Evolutionary conservation across 2,113 vertebrate genomes (phyloP).

Genomic region (Barnardius zonarius): DNA sequence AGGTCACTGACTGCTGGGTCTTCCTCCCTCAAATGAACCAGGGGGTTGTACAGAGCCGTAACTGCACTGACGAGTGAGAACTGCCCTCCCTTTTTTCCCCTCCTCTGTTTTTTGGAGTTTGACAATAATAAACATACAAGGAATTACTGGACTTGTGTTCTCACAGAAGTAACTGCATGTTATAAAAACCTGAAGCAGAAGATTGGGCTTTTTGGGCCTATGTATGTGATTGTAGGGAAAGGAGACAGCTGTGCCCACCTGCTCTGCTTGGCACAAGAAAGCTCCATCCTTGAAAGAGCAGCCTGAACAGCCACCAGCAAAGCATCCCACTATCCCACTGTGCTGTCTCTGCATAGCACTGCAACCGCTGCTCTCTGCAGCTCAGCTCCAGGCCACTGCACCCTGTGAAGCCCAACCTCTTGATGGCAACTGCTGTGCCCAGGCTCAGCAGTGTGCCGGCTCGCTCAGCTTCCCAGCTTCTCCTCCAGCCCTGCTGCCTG

Average conservation of each 20-base stretch:
- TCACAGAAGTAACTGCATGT: background rate
- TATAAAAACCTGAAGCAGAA: background rate
- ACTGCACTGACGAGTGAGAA: background rate
- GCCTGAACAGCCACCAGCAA: background rate
- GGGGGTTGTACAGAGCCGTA: background rate
- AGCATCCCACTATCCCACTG: background rate
- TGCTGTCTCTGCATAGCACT: background rate
- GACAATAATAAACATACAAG: background rate
- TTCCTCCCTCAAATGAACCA: background rate
- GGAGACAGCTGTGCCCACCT: background rate
- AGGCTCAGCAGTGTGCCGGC: accelerated
- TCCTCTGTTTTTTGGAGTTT: background rate
- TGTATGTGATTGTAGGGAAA: background rate
- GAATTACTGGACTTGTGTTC: background rate
- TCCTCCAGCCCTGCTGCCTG: background rate
- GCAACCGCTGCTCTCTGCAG: background rate
- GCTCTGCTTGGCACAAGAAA: background rate
- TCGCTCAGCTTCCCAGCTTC: accelerated
- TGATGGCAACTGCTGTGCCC: accelerated
- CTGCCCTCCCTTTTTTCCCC: background rate
- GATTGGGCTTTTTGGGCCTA: background rate
- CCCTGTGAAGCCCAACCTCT: background rate
- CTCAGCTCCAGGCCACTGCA: background rate
- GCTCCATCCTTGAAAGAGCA: background rate
- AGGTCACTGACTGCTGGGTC: background rate